phyloP scores from a whole-genome alignment of 2,888 invertebrate species.

The Drosophila meridiana region DNA sequence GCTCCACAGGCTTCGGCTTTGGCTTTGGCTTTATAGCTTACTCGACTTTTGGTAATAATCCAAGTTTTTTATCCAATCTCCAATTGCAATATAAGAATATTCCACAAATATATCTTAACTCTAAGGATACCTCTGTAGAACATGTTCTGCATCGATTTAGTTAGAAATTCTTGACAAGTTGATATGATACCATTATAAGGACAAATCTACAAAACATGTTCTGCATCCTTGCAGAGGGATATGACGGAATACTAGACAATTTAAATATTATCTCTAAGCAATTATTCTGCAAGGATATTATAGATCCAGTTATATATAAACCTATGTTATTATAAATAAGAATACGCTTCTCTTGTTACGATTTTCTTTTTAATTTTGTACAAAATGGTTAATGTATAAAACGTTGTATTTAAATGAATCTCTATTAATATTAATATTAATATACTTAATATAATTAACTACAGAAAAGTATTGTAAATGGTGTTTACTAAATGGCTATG shows the following conservation, averaged over 20 bases:
- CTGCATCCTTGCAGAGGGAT: background rate
- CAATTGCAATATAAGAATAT: conserved; percentile 21
- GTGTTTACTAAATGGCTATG: conserved; percentile 60
- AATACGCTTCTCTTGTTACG: conserved; percentile 66
- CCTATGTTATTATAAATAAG: conserved; percentile 40
- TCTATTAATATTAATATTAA: conserved; percentile 52
- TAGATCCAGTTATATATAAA: conserved; percentile 14
- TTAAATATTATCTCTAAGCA: background rate
- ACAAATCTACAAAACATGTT: background rate
- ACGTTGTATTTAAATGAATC: conserved; percentile 70
- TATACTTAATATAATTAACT: conserved; percentile 65
- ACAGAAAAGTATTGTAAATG: conserved; percentile 57
- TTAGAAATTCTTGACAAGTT: background rate
- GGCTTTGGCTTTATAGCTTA: conserved; percentile 2
- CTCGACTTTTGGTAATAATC: conserved; percentile 2
- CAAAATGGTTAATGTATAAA: conserved; percentile 70
- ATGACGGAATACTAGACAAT: too few relatives aligned
- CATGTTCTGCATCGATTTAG: background rate
- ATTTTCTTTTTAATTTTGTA: conserved; percentile 57
- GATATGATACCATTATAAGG: conserved; percentile 2
- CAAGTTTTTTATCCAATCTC: conserved; percentile 31
- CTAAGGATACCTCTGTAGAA: background rate
- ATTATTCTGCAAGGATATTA: conserved; percentile 29
- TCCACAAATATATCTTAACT: background rate
- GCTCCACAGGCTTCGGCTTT: conserved; percentile 36